Evolutionary conservation across 2,113 vertebrate species (phyloP), one percentile per base, ranked within the genome.

Genomic region (Pangasianodon hypophthalmus): DNA sequence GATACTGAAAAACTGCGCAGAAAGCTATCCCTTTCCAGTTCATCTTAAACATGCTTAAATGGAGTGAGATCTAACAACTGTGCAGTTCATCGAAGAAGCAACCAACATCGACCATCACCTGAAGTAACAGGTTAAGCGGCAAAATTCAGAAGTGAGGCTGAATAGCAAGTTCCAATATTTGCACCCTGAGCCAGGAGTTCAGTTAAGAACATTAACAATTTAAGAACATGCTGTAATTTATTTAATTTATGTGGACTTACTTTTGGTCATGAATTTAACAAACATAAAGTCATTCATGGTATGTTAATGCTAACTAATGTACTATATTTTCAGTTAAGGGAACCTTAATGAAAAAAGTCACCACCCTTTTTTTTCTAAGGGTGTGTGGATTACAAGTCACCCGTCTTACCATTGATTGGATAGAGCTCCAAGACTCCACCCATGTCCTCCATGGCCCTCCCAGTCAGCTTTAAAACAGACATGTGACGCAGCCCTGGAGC

Each of bases 361-460:
- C 19, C 73, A 26, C 24, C 4, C 26, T 29, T 29, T 48, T 44
- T 67, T 19, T 71, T 37, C 3, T 41, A 75, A 26, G 16, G 21
- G 44, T 46, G 44, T 46, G 9, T 46, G 44, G 44, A 26, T 46
- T 13, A 50, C 44, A 26, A 83, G 29, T 18, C 29, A 9, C 24
- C 4, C 37, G 6, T 84, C 95, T 97, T 95, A 97, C 97, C 97
- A 21, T 98, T 98, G 93, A 98, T 98, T 24, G 97, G 97, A 80
- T 97, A 98, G 64, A 98, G 89, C 93, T 98, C 97, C 92, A 98
- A 94, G 87, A 97, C 95, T 60, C 97, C 97, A 56, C 96, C 96
- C 86, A 90, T 91, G 58, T 96, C 93, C 81, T 97, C 96, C 75
- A 96, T 94, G 87, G 96, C 96, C 32, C 96, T 86, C 2, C 97